Conservation (phyloP, 2,888 invertebrate genomes). For the Thymelicus acteon region DNA sequence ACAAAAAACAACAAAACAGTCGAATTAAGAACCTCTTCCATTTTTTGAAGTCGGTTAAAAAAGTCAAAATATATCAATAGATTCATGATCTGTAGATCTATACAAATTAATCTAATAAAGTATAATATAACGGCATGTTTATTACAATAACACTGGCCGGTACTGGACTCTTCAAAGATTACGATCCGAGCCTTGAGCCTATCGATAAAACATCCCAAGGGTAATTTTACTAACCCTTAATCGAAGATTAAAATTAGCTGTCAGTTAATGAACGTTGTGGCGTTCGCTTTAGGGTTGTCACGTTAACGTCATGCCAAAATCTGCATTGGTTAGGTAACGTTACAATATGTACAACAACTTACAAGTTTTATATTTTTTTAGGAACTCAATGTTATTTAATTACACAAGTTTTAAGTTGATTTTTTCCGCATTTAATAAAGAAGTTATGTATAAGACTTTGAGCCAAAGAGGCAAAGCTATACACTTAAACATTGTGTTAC, state of each 20-base stretch:
- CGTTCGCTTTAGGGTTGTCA: conserved; percentile 42
- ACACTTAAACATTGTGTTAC: too few species aligned
- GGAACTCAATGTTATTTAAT: too few species aligned
- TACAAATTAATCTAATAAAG: conserved; percentile 16
- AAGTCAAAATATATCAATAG: not conserved
- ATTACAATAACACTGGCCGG: conserved; percentile 17
- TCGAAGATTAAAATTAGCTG: conserved; percentile 80
- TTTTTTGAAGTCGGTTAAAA: too few species aligned
- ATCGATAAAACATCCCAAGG: conserved; percentile 45
- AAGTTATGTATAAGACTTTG: too few species aligned
- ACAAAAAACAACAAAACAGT: too few species aligned
- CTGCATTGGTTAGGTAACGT: not conserved
- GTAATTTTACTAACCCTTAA: conserved; percentile 75
- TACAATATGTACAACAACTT: too few species aligned
- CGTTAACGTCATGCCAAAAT: not conserved
- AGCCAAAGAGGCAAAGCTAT: too few species aligned
- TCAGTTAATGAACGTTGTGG: conserved; percentile 65
- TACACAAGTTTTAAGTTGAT: too few species aligned
- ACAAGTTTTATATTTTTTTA: not conserved
- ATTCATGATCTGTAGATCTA: not conserved
- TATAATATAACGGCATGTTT: conserved; percentile 17
- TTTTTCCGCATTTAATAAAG: too few species aligned
- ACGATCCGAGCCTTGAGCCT: conserved; percentile 32
- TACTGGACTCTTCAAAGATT: conserved; percentile 24
- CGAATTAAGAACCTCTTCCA: too few species aligned